Percentiles rank a stretch among this genome's conserved stretches.
Evolutionary conservation across 1,140 invertebrate genomes (phyloP).

Genomic region (Pentalonia nigronervosa): DNA sequence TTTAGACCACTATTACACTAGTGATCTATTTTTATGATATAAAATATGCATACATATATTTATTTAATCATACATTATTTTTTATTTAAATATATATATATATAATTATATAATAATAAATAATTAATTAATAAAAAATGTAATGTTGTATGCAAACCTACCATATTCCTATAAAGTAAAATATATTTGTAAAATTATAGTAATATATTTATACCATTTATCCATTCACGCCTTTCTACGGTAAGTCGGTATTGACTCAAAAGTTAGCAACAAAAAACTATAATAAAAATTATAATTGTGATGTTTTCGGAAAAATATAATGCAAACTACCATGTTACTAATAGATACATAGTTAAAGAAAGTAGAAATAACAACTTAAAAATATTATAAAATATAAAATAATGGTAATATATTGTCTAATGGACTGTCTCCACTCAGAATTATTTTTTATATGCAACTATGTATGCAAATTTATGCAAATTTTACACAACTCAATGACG

Average conservation of each 20-base stretch:
- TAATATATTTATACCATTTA: no score
- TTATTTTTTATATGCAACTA: neutral
- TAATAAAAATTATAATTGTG: neutral
- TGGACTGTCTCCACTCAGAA: neutral
- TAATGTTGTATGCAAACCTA: no score
- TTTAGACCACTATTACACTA: neutral
- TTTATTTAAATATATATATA: no score
- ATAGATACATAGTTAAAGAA: neutral
- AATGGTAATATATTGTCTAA: neutral
- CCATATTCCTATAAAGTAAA: no score
- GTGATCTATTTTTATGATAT: no score
- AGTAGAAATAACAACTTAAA: neutral
- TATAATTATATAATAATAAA: no score
- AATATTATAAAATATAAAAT: neutral
- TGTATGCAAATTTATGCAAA: neutral
- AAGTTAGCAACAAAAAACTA: no score
- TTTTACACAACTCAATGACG: neutral
- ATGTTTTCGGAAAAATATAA: neutral
- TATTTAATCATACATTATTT: no score
- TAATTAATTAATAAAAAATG: no score
- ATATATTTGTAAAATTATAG: no score
- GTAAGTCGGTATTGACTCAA: neutral
- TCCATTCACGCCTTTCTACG: no score
- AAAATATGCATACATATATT: no score
- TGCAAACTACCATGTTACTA: neutral